These are phyloP conservation scores for Mya arenaria DNA, from an alignment of 1,140 invertebrate species.

Conservation along the genomic window DNA sequence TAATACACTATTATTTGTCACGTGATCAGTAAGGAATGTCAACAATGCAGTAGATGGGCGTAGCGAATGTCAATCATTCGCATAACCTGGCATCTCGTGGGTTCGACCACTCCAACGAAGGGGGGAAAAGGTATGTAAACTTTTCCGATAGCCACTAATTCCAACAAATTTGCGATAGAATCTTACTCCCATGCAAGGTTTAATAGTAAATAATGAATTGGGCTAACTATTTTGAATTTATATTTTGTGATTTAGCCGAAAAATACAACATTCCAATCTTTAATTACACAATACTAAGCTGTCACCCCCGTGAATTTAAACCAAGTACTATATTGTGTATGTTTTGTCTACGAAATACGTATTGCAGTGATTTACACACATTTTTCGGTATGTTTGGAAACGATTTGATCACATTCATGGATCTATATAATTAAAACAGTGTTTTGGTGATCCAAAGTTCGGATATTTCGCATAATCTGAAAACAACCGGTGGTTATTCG, in stretches of 20 bases:
- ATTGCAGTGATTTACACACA: conserved; percentile 1
- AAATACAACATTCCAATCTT: conserved; percentile 35
- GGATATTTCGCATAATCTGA: neutral
- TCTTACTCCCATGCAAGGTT: neutral
- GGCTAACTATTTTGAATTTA: neutral
- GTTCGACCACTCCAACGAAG: conserved; percentile 42
- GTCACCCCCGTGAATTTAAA: conserved; percentile 47
- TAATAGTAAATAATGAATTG: neutral
- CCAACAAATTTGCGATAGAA: too few species aligned
- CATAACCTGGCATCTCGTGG: conserved; percentile 66
- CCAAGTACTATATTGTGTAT: conserved; percentile 51
- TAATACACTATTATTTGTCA: conserved; percentile 60
- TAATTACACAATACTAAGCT: conserved; percentile 42
- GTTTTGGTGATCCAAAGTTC: too few species aligned
- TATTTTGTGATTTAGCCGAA: neutral
- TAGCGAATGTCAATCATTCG: conserved; percentile 75
- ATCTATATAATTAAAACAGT: too few species aligned
- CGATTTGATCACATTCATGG: too few species aligned
- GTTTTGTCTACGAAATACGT: conserved; percentile 42
- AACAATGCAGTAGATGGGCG: conserved; percentile 74
- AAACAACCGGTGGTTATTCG: conserved; percentile 41
- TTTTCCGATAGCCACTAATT: too few species aligned
- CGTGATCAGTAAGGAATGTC: conserved; percentile 76
- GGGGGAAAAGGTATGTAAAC: too few species aligned
- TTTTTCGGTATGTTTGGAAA: conserved; percentile 50